A percentile compares a stretch with the other conserved stretches of the same genome.
Conservation (phyloP, 1,140 invertebrate genomes). For the Goniozus legneri region DNA sequence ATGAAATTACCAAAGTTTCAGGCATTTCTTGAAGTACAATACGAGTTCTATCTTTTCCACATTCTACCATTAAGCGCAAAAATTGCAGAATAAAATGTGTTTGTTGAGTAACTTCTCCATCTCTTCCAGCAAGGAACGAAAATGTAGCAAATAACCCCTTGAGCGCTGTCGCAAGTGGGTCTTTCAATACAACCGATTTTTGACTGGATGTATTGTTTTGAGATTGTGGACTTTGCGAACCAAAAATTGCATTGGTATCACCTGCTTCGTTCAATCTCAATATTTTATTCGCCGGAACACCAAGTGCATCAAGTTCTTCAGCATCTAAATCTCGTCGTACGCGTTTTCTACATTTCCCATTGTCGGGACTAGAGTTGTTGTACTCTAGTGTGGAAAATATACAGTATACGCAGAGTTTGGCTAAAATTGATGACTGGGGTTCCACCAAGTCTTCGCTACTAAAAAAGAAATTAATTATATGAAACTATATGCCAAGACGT, state of each 20-base stretch:
- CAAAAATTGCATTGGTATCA: slow-evolving; percentile 56
- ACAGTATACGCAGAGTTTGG: slow-evolving; percentile 72
- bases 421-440: slow-evolving; percentile 71
- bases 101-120: slow-evolving; percentile 75
- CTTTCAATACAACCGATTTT: slow-evolving; percentile 54
- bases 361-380: slow-evolving; percentile 54
- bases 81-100: slow-evolving; percentile 84
- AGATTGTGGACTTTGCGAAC: slow-evolving; percentile 56
- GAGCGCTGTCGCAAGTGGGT: slow-evolving; percentile 61
- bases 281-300: slow-evolving; percentile 61
- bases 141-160: slow-evolving; percentile 70
- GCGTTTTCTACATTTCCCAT: slow-evolving; percentile 58
- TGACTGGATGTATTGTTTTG: slow-evolving; percentile 47
- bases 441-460: slow-evolving; percentile 67
- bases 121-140: slow-evolving; percentile 68
- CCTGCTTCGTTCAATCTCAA: slow-evolving; percentile 62
- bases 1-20: slow-evolving; percentile 59
- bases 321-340: slow-evolving; percentile 59
- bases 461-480: slow-evolving; percentile 19
- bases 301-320: slow-evolving; percentile 59
- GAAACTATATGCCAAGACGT: too few relatives aligned
- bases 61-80: slow-evolving; percentile 75
- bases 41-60: slow-evolving; percentile 71
- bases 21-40: slow-evolving; percentile 80
- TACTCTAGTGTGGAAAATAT: slow-evolving; percentile 73